These are phyloP conservation scores for Eupleurogrammus muticus DNA, from an alignment of 2,797 vertebrate species.

Conservation along the genomic window DNA sequence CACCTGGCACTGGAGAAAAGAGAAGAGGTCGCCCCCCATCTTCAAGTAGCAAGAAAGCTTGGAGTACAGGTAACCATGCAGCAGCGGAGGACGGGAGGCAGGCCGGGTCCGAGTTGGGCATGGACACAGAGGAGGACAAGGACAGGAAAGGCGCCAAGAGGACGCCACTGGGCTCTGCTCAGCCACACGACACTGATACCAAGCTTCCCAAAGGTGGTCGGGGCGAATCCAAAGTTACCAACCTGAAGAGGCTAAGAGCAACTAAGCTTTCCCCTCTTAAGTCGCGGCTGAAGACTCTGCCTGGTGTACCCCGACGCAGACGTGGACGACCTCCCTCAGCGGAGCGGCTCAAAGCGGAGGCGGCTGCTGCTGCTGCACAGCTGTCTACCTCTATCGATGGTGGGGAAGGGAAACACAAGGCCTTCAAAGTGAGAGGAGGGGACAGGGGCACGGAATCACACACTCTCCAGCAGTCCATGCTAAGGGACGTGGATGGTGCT, in stretches of 20 bases:
- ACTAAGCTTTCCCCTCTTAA: slow-evolving; percentile 94
- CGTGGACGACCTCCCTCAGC: slow-evolving; percentile 94
- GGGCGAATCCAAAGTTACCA: slow-evolving; percentile 84
- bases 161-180: slow-evolving; percentile 86
- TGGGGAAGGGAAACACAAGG: slow-evolving; percentile 88
- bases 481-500: slow-evolving; percentile 65
- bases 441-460: slow-evolving; percentile 83
- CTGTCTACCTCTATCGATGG: slow-evolving; percentile 70
- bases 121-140: slow-evolving; percentile 85
- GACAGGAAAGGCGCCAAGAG: slow-evolving; percentile 89
- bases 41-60: slow-evolving; percentile 78
- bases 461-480: slow-evolving; percentile 66
- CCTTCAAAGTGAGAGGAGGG: slow-evolving; percentile 86
- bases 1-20: slow-evolving; percentile 90
- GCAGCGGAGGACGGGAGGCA: slow-evolving; percentile 85
- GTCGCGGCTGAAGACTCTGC: slow-evolving; percentile 91
- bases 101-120: slow-evolving; percentile 76
- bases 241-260: slow-evolving; percentile 92
- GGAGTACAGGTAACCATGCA: slow-evolving; percentile 72
- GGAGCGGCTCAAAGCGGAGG: slow-evolving; percentile 91
- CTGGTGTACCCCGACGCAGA: slow-evolving; percentile 87
- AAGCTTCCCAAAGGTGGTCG: slow-evolving; percentile 77
- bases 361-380: slow-evolving; percentile 79
- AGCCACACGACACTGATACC: slow-evolving; percentile 83
- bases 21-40: slow-evolving; percentile 94